Evolutionary conservation across 2,113 vertebrate species (phyloP).

Genomic region (Pterophyllum scalare): DNA sequence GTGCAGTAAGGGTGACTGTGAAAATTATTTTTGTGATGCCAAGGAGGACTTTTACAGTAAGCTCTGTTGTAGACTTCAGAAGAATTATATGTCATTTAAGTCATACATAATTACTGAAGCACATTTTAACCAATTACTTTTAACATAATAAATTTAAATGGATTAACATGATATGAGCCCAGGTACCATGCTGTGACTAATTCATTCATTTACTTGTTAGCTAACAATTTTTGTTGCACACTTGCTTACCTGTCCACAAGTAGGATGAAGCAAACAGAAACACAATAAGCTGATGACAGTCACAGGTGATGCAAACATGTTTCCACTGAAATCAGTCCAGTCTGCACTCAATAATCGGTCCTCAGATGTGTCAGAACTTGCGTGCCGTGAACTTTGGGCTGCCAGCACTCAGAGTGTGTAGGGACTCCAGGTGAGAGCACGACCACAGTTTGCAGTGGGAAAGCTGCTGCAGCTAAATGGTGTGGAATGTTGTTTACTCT

Average conservation of each 20-base stretch:
- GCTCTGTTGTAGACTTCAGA: not conserved
- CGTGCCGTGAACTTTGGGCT: slow-evolving; percentile 18
- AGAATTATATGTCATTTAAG: not conserved
- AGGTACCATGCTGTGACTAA: not conserved
- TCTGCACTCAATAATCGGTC: not conserved
- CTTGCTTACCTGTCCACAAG: slow-evolving; percentile 77
- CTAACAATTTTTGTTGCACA: not conserved
- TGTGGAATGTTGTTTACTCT: slow-evolving; percentile 68
- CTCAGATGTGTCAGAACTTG: slow-evolving; percentile 5
- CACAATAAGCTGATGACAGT: slow-evolving; percentile 61
- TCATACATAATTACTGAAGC: not conserved
- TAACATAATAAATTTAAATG: not conserved
- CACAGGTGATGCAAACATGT: slow-evolving; percentile 65
- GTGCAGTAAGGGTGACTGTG: slow-evolving; percentile 18
- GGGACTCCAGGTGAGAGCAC: slow-evolving; percentile 54
- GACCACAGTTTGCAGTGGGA: slow-evolving; percentile 46
- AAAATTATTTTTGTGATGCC: not conserved
- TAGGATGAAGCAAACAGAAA: slow-evolving; percentile 55
- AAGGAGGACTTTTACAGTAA: slow-evolving; percentile 6
- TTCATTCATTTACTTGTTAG: not conserved
- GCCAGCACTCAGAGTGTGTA: slow-evolving; percentile 12
- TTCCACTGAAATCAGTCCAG: slow-evolving; percentile 39
- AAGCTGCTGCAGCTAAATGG: slow-evolving; percentile 47
- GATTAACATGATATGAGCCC: not conserved
- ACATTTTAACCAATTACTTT: not conserved